Conservation (phyloP, 30 jellyfish, hydroid and myxozoan genomes). For the Pseudorhiza aurosa region DNA sequence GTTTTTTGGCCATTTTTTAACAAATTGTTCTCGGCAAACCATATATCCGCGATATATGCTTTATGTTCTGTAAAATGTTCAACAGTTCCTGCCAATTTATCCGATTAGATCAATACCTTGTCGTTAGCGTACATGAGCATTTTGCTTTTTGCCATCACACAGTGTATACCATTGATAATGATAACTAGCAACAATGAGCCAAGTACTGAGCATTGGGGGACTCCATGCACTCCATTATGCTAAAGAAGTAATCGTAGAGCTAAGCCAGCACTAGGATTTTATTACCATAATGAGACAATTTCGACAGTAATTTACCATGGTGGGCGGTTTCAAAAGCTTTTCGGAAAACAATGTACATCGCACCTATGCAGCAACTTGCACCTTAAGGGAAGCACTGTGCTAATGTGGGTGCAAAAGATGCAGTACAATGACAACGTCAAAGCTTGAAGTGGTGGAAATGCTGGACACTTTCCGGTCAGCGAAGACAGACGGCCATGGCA, state of each 20-base stretch:
- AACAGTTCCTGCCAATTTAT: neutral
- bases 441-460: too few species aligned
- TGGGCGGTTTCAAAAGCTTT: slow-evolving; percentile 48
- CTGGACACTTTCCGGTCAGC: too few species aligned
- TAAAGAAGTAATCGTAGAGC: slow-evolving; percentile 15
- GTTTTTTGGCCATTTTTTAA: slow-evolving; percentile 47
- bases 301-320: slow-evolving; percentile 28
- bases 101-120: slow-evolving; percentile 13
- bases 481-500: too few species aligned
- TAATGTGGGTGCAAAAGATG: too few species aligned
- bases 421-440: too few species aligned
- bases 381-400: slow-evolving; percentile 42
- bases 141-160: slow-evolving; percentile 37
- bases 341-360: slow-evolving; percentile 43
- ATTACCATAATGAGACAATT: slow-evolving; percentile 36
- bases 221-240: slow-evolving; percentile 50
- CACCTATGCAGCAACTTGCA: slow-evolving; percentile 65
- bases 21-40: too few species aligned
- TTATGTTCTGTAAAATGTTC: slow-evolving; percentile 51
- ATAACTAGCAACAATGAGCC: slow-evolving; percentile 65
- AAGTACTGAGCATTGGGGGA: slow-evolving; percentile 66
- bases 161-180: slow-evolving; percentile 34
- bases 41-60: slow-evolving; percentile 25
- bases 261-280: slow-evolving; percentile 39
- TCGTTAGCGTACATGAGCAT: slow-evolving; percentile 62